These are phyloP conservation scores for Paratilapia polleni DNA, from an alignment of 2,113 vertebrate species.

Conservation along the genomic window DNA sequence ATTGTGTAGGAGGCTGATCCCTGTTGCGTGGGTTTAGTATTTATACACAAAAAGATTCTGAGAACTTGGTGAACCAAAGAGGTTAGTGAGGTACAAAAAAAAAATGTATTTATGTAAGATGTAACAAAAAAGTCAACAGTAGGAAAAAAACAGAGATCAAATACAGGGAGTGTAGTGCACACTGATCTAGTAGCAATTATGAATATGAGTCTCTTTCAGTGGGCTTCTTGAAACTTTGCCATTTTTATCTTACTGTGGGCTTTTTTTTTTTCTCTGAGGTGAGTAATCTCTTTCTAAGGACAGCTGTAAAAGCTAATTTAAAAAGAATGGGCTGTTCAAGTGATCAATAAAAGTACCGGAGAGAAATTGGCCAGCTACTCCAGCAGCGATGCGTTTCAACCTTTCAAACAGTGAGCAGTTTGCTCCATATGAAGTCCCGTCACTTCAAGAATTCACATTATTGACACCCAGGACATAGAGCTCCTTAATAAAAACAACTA, in stretches of 20 bases:
- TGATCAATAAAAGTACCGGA: background rate
- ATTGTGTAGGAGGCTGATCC: slow-evolving; percentile 31
- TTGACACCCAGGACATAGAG: background rate
- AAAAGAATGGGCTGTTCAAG: background rate
- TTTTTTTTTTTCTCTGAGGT: background rate
- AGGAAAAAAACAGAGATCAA: background rate
- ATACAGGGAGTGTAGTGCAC: background rate
- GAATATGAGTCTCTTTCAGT: background rate
- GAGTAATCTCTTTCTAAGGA: background rate
- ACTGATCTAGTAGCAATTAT: background rate
- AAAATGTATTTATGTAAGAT: background rate
- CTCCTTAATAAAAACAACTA: background rate
- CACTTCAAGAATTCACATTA: background rate
- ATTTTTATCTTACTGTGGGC: background rate
- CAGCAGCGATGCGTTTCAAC: background rate
- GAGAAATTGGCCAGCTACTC: background rate
- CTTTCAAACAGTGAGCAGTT: background rate
- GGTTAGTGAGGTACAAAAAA: background rate
- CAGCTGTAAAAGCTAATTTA: background rate
- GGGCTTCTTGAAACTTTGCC: background rate
- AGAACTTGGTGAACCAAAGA: slow-evolving; percentile 1
- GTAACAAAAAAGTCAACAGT: background rate
- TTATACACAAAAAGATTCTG: background rate
- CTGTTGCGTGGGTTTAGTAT: slow-evolving; percentile 22
- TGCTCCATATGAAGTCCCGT: background rate